These are phyloP conservation scores for Phylloscopus trochiloides DNA, from an alignment of 2,113 vertebrate species.

Conservation along the genomic window DNA sequence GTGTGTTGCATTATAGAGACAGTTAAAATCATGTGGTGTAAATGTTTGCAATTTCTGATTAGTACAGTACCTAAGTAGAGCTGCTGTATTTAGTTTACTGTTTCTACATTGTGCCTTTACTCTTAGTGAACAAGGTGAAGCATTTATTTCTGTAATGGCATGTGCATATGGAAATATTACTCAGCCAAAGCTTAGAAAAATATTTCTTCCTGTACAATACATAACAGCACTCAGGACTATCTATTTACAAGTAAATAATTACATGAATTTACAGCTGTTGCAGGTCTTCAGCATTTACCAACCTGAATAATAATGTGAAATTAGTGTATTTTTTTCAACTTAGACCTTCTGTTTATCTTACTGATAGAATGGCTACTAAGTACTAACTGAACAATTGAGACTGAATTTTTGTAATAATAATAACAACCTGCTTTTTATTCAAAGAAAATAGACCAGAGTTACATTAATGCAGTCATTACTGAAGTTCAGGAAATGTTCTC, in stretches of 20 bases:
- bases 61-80: neutral
- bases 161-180: fast-evolving
- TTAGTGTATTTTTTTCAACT: neutral
- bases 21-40: neutral
- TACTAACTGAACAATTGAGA: neutral
- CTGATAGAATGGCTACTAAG: neutral
- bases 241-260: neutral
- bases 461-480: neutral
- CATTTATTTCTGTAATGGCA: neutral
- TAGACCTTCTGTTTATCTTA: neutral
- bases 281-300: neutral
- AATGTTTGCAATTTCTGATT: neutral
- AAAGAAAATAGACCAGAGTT: neutral
- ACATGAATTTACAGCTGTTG: neutral
- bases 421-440: neutral
- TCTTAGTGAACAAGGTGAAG: neutral
- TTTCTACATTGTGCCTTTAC: neutral
- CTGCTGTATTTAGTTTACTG: neutral
- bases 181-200: neutral
- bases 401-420: neutral
- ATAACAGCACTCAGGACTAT: neutral
- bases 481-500: neutral
- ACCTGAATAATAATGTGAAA: neutral
- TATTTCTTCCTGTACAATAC: neutral
- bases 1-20: neutral